Base-by-base conservation (phyloP, 2,888 invertebrate species). In the Drosophila pegasa region DNA sequence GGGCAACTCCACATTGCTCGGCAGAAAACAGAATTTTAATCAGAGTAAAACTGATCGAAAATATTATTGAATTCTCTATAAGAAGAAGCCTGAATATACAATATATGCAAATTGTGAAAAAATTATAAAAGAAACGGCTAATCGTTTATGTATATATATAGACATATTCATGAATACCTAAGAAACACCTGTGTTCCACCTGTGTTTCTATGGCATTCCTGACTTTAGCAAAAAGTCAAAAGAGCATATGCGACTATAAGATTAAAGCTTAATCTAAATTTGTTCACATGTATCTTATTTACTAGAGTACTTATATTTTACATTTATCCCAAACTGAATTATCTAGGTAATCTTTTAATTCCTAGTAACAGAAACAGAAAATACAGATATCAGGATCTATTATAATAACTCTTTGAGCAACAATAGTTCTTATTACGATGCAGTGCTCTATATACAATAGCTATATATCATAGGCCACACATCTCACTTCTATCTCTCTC, bases 161-260 rank as follows among this genome's bases (percentile, higher is more conserved):
- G 3, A 25, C 25, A 3, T 4, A 25, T 12, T 10, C 4, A 35
- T 35, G 33, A 35, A 35, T 35, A n/a, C 41, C 22, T 25, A 25
- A 25, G 41, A 14, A 41, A 22, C 33, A 33, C 48, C 33, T 50
- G 33, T 12, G 50, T 6, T 16, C 16, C 31, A 35, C 22, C 43
- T 43, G 43, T 50, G 3, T 10, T 50, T 10, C n/a, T 7, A 3
- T 6, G 22, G 22, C 6, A 50, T n/a, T n/a, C 6, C 3, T 6
- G 12, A 45, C 5, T 12, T 18, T 29, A 18, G 1, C 12, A 47
- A 29, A 1, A 18, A 18, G 3, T 14, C 10, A 18, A 20, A 12
- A 29, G 25, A 29, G 47, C 14, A 18, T 29, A 45, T 27, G 10
- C 6, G 45, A 43, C n/a, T 25, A 10, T 5, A 1, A 43, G 25